Conservation (phyloP, 1,140 invertebrate species). For the Stegodyphus mimosarum region DNA sequence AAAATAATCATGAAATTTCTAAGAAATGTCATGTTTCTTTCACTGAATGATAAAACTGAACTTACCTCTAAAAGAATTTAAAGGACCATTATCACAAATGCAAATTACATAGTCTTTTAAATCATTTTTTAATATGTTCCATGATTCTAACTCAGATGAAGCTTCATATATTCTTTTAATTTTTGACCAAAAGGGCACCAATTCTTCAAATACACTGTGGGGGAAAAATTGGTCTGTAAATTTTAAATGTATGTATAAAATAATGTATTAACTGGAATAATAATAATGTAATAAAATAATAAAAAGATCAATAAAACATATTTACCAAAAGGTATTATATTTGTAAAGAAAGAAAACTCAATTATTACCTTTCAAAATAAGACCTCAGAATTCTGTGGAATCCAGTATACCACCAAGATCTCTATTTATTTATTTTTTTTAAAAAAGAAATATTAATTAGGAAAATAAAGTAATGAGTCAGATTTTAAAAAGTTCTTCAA, state of each 20-base stretch:
- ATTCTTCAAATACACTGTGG: conserved; percentile 18
- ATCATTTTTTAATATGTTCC: neutral
- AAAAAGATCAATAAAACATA: neutral
- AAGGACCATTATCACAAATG: conserved; percentile 15
- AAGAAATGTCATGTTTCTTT: neutral
- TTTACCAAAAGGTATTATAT: neutral
- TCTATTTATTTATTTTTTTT: neutral
- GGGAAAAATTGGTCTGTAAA: no score
- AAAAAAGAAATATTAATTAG: neutral
- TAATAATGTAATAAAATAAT: no score
- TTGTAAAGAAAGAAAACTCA: neutral
- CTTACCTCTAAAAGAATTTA: conserved; percentile 30
- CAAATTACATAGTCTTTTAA: conserved; percentile 26
- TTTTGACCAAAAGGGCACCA: conserved; percentile 21
- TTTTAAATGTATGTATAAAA: no score
- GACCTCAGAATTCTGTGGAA: conserved; percentile 1
- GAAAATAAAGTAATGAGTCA: neutral
- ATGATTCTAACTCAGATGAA: conserved; percentile 1
- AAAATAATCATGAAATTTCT: neutral
- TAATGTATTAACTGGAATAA: neutral
- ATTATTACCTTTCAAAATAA: conserved; percentile 26
- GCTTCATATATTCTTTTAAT: conserved; percentile 4
- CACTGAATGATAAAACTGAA: no score
- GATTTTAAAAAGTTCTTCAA: conserved; percentile 1
- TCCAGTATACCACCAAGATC: conserved; percentile 49